Percentiles rank a stretch among this genome's conserved stretches.
Conservation (phyloP, 2,113 vertebrate genomes). For the Poicephalus gulielmi region DNA sequence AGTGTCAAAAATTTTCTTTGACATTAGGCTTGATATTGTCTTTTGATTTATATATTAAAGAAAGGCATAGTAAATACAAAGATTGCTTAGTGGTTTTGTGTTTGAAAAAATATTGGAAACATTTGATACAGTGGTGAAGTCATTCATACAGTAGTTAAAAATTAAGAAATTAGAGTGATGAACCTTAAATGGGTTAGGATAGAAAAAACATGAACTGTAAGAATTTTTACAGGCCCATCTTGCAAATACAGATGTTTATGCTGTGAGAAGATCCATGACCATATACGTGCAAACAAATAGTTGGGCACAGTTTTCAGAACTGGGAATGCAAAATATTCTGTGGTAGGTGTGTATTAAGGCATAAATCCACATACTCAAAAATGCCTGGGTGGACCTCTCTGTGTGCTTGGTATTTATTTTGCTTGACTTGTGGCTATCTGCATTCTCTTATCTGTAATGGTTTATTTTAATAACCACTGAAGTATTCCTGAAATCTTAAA, state of each 20-base stretch:
- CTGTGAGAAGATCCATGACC: neutral
- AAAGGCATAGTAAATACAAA: constrained; percentile 68
- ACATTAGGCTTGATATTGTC: constrained; percentile 73
- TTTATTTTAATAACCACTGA: neutral
- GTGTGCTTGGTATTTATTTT: neutral
- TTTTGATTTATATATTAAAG: constrained; percentile 72
- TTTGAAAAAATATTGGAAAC: constrained; percentile 72
- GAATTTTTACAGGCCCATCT: neutral
- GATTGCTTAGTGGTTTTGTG: constrained; percentile 62
- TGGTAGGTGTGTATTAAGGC: neutral
- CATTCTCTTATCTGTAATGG: neutral
- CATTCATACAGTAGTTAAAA: neutral
- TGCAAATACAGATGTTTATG: neutral
- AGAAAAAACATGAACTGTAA: neutral
- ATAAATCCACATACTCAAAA: neutral
- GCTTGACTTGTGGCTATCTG: neutral
- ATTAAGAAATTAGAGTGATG: neutral
- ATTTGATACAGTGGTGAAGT: constrained; percentile 58
- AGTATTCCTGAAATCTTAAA: neutral
- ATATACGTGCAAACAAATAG: neutral
- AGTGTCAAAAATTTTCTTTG: constrained; percentile 76
- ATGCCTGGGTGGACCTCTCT: neutral
- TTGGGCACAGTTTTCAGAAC: neutral
- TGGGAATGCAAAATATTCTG: neutral
- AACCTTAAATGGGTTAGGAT: constrained; percentile 21